Conservation (phyloP, 2,113 vertebrate species). For the Microtus pennsylvanicus region DNA sequence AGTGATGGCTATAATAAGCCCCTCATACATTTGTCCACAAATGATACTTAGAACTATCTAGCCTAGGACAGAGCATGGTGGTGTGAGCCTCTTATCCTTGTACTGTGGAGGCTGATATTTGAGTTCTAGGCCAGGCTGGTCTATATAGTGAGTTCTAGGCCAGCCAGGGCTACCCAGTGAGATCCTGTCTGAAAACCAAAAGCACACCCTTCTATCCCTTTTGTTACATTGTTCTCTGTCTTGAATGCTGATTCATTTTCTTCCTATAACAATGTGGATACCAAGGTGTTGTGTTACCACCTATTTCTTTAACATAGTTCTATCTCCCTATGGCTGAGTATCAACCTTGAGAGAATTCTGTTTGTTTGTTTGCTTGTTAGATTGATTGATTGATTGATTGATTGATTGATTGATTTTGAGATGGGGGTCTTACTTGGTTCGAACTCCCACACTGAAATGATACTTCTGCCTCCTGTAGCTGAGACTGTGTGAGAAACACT, state of each 20-base stretch:
- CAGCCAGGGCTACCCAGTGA: not conserved
- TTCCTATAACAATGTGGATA: not conserved
- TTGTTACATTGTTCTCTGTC: not conserved
- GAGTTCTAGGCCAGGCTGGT: not conserved
- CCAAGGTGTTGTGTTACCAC: not conserved
- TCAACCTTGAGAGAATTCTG: not conserved
- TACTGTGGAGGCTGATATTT: not conserved
- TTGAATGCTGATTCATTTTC: not conserved
- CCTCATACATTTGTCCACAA: not conserved
- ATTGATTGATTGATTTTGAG: not conserved
- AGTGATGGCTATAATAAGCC: not conserved
- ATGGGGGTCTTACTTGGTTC: not conserved
- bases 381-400: not conserved
- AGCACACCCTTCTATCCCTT: not conserved
- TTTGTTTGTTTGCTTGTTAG: not conserved
- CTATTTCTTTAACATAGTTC: not conserved
- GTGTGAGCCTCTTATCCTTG: not conserved
- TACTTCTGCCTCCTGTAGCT: not conserved
- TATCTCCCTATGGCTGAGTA: not conserved
- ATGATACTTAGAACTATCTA: not conserved
- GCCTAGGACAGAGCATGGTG: not conserved
- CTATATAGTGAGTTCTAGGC: not conserved
- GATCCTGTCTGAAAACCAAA: not conserved
- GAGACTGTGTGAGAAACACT: not conserved
- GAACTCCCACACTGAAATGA: not conserved